Evolutionary conservation across 2,888 invertebrate genomes (phyloP), one percentile per base, ranked within the genome.

Genomic region (Drosophila planitibia): DNA sequence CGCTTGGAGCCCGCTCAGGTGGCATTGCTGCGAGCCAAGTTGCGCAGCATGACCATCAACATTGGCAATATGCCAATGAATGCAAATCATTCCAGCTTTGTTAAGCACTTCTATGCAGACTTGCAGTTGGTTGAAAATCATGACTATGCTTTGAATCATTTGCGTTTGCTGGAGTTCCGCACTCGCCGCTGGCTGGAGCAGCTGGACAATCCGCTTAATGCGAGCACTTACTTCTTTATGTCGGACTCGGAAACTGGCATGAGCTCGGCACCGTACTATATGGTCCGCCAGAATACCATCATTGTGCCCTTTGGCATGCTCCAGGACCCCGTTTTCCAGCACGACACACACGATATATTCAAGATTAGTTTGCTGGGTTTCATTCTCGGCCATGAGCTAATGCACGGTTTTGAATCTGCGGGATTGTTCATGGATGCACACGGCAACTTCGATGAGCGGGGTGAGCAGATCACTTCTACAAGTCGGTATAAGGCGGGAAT

Each of bases 291-390:
- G 30, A 92, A 93, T 60, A 19, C 81, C 1, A 82, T 93, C 4
- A 64, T 92, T n/a, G 70, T 92, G 7, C 92, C 93, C 0, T 79
- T 83, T 49, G 90, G 87, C 3, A 59, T 83, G 0, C 73, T 93
- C 0, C 90, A 91, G 51, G 63, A 75, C 9, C 89, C 87, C 0
- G 53, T 92, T 3, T 85, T 79, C 25, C 35, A 77, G 0, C 32
- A 58, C 2, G 70, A 79, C 2, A 66, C 85, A 3, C 88, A 89
- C n/a, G 80, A 89, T 16, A 51, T 90, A 0, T 79, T 91, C 33
- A 91, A 89, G 63, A 57, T 83, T 14, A 85, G 92, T 14, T 41
- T 87, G 2, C 28, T 92, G 54, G 92, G 92, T 2, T 93, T 93
- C 44, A 70, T 92, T 4, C 67, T 92, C 4, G 79, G 89, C 1